A percentile compares a stretch with the other conserved stretches of the same genome.
Conservation (phyloP, 30 jellyfish, hydroid and myxozoan genomes). For the Hydra vulgaris region DNA sequence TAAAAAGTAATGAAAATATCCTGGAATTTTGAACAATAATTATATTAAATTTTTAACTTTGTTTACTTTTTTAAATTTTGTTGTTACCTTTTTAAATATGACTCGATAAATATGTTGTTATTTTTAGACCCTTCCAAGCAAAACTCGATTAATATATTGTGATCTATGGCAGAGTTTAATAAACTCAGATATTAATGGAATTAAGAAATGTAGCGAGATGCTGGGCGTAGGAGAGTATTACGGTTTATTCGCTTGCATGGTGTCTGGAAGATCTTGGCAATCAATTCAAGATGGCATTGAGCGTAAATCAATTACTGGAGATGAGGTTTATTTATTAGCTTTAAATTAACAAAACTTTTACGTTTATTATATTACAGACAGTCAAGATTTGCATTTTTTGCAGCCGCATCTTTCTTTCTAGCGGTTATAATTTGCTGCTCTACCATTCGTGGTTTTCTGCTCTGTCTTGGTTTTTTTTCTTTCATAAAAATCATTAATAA, state of each 20-base stretch:
- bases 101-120: neutral
- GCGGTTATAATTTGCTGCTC: too few relatives aligned
- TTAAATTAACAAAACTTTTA: too few relatives aligned
- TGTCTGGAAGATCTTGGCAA: conserved; percentile 91
- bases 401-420: too few relatives aligned
- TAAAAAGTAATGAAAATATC: too few relatives aligned
- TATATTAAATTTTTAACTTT: conserved; percentile 1
- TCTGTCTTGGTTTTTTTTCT: too few relatives aligned
- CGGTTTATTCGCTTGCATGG: conserved; percentile 75
- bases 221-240: conserved; percentile 78
- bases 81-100: neutral
- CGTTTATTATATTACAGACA: too few relatives aligned
- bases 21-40: too few relatives aligned
- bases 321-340: conserved; percentile 38
- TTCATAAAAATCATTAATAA: too few relatives aligned
- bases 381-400: too few relatives aligned
- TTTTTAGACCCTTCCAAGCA: conserved; percentile 64
- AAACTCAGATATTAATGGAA: conserved; percentile 53
- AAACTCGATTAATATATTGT: conserved; percentile 66
- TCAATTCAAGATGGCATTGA: conserved; percentile 66
- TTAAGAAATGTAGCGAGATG: conserved; percentile 40
- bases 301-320: conserved; percentile 34
- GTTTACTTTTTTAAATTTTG: neutral
- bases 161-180: conserved; percentile 81
- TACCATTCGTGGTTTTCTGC: too few relatives aligned